Percentiles rank a stretch among this genome's conserved stretches.
Evolutionary conservation across 2,113 vertebrate genomes (phyloP).

Genomic region (Geococcyx californianus): DNA sequence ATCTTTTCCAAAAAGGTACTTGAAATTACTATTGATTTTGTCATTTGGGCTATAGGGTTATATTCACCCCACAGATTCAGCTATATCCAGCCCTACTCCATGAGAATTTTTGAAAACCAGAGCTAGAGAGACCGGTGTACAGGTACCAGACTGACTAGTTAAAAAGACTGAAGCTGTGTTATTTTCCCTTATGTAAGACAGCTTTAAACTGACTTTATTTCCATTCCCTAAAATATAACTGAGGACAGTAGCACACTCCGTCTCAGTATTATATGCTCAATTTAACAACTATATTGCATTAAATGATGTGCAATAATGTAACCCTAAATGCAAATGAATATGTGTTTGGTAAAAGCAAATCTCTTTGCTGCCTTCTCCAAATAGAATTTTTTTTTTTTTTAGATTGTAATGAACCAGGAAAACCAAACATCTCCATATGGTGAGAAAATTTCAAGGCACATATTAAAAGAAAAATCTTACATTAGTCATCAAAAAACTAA

Average conservation of each 20-base stretch:
- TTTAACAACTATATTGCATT: slow-evolving; percentile 52
- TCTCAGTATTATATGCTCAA: slow-evolving; percentile 49
- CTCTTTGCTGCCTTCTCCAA: slow-evolving; percentile 4
- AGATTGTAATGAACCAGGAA: slow-evolving; percentile 40
- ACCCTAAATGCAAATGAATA: slow-evolving; percentile 46
- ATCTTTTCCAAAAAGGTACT: slow-evolving; percentile 18
- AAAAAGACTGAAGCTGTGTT: neutral
- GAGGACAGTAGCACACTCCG: neutral
- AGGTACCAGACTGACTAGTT: neutral
- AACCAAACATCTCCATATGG: slow-evolving; percentile 28
- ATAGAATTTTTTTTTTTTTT: neutral
- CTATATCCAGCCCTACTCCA: neutral
- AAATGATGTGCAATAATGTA: slow-evolving; percentile 54
- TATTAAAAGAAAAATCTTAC: slow-evolving; percentile 18
- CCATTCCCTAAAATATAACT: neutral
- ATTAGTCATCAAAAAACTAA: slow-evolving; percentile 41
- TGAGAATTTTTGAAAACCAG: neutral
- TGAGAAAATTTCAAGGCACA: slow-evolving; percentile 6
- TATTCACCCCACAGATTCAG: neutral
- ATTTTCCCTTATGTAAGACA: neutral
- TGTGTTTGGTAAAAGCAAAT: neutral
- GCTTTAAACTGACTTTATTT: slow-evolving; percentile 26
- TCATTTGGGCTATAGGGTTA: slow-evolving; percentile 30
- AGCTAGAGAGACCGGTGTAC: neutral
- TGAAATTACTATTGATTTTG: slow-evolving; percentile 66